These are phyloP conservation scores for Dryobota labecula DNA, from an alignment of 2,888 invertebrate species.

Conservation along the genomic window DNA sequence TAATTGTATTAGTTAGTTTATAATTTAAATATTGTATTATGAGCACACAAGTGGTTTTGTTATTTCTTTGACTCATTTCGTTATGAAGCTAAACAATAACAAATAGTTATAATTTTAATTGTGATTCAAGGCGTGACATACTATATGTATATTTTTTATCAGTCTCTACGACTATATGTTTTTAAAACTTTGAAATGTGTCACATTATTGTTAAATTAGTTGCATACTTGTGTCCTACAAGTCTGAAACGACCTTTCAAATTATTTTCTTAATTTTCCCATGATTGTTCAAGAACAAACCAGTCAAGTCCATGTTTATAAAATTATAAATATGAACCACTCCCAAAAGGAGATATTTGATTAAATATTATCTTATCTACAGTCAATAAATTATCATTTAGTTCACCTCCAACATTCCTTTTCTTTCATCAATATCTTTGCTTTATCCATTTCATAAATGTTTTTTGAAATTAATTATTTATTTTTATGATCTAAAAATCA, in stretches of 20 bases:
- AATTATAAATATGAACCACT: too few relatives aligned
- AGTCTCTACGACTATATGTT: neutral
- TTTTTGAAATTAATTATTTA: slow-evolving; percentile 3
- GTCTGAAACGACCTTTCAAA: too few relatives aligned
- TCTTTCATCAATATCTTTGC: neutral
- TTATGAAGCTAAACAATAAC: neutral
- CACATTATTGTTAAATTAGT: neutral
- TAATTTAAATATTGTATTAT: neutral
- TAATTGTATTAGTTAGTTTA: neutral
- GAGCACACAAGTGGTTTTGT: neutral
- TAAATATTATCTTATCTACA: slow-evolving; percentile 24
- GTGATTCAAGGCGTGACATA: neutral
- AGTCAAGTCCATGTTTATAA: too few relatives aligned
- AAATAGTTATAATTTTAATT: neutral
- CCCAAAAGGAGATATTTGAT: neutral
- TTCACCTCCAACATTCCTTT: neutral
- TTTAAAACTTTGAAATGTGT: neutral
- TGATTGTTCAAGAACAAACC: too few relatives aligned
- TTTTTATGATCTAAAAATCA: neutral
- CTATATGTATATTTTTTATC: neutral
- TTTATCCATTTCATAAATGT: too few relatives aligned
- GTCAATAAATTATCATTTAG: neutral
- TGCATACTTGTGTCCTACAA: neutral
- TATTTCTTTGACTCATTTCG: slow-evolving; percentile 2
- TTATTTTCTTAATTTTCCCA: too few relatives aligned